A percentile compares a stretch with the other conserved stretches of the same genome.
Conservation (phyloP, 2,113 vertebrate genomes). For the Corythaixoides concolor region DNA sequence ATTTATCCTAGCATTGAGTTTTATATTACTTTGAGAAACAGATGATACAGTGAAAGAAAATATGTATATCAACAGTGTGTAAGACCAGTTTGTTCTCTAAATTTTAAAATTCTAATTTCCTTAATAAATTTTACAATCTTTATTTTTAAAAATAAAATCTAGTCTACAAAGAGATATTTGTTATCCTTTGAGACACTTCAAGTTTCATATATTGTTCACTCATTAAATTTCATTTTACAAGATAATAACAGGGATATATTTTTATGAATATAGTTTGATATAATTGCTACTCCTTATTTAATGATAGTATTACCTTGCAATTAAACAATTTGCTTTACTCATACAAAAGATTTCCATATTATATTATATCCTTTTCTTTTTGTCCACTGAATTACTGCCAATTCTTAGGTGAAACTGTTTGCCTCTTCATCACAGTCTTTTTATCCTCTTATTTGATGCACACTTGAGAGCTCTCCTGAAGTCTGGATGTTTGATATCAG, state of each 20-base stretch:
- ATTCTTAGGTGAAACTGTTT: not conserved
- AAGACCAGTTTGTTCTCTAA: not conserved
- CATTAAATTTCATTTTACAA: conserved; percentile 3
- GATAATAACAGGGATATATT: not conserved
- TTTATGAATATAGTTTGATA: not conserved
- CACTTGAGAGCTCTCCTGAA: not conserved
- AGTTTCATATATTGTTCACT: not conserved
- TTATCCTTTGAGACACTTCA: not conserved
- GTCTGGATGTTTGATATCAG: not conserved
- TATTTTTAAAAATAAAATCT: not conserved
- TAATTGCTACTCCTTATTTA: not conserved
- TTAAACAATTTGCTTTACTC: conserved; percentile 30
- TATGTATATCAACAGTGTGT: not conserved
- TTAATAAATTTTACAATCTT: not conserved
- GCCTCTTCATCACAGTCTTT: not conserved
- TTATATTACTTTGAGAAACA: not conserved
- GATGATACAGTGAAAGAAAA: not conserved
- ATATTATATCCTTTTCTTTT: not conserved
- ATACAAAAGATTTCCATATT: not conserved
- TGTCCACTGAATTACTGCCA: not conserved
- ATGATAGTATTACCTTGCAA: not conserved
- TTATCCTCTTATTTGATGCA: not conserved
- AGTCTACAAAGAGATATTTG: not conserved
- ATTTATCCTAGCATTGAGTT: not conserved
- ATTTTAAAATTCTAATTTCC: not conserved